Evolutionary conservation across 1,140 invertebrate genomes (phyloP).

Genomic region (Monochamus saltuarius): DNA sequence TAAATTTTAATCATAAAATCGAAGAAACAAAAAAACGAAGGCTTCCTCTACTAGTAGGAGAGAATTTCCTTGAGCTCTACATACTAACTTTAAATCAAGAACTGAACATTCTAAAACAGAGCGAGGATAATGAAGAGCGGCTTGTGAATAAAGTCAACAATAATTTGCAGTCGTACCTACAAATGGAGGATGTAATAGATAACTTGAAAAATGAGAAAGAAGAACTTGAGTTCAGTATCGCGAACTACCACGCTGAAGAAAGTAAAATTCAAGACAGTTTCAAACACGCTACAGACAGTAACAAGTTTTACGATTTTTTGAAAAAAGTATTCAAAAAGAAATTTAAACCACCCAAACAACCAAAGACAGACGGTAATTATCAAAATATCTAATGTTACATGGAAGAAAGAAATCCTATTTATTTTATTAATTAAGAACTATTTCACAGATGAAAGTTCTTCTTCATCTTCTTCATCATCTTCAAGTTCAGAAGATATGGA

Average conservation of each 20-base stretch:
- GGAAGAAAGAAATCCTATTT: not conserved
- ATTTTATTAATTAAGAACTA: not conserved
- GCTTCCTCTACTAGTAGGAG: constrained; percentile 62
- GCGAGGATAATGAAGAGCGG: constrained; percentile 69
- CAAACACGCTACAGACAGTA: constrained; percentile 61
- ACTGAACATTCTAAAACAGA: constrained; percentile 73
- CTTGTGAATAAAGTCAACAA: constrained; percentile 59
- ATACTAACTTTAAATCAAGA: constrained; percentile 78
- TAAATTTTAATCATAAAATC: constrained; percentile 67
- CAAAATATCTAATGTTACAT: not conserved
- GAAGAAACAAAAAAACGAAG: constrained; percentile 62
- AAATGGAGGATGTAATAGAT: constrained; percentile 49
- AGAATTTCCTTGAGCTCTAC: constrained; percentile 65
- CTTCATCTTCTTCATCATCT: constrained; percentile 44
- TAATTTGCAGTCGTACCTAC: constrained; percentile 61
- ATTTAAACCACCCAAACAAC: constrained; percentile 59
- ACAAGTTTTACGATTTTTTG: constrained; percentile 74
- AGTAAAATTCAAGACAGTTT: constrained; percentile 49
- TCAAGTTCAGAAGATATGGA: constrained; percentile 58
- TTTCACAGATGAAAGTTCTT: constrained; percentile 21
- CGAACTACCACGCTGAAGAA: constrained; percentile 35
- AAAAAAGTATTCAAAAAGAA: constrained; percentile 77
- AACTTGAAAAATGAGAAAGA: constrained; percentile 21
- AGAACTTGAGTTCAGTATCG: constrained; percentile 28
- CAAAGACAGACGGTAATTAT: constrained; percentile 47